Conservation (phyloP, 2,113 vertebrate species). For the Anseranas semipalmata region DNA sequence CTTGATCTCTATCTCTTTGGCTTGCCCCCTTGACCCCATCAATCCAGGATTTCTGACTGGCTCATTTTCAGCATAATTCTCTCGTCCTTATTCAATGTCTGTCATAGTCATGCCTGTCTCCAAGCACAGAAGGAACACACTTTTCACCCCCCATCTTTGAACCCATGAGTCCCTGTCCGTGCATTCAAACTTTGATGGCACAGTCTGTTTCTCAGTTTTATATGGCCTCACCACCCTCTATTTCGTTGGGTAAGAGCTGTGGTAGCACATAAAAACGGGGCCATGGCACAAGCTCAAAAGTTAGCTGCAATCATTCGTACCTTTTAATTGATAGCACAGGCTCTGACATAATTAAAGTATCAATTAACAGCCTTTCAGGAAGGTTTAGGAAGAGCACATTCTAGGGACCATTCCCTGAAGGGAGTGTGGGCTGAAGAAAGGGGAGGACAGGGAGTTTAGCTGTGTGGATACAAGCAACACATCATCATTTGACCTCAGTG, state of each 20-base stretch:
- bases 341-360: background rate
- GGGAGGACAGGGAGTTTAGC: background rate
- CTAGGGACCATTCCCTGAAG: background rate
- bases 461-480: background rate
- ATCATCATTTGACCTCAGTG: background rate
- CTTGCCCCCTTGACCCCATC: background rate
- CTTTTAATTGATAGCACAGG: background rate
- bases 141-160: background rate
- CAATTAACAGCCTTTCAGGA: background rate
- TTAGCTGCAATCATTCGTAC: background rate
- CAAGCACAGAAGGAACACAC: background rate
- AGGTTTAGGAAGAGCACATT: background rate
- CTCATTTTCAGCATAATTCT: slow-evolving; percentile 12
- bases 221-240: background rate
- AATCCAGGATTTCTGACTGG: background rate
- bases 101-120: background rate
- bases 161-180: background rate
- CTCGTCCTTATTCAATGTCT: background rate
- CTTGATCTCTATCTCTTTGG: background rate
- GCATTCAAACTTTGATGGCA: background rate
- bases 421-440: background rate
- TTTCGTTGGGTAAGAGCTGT: background rate
- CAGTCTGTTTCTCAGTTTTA: background rate
- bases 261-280: background rate
- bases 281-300: background rate